phyloP scores from a whole-genome alignment of 2,113 vertebrate species.

The Anolis carolinensis region DNA sequence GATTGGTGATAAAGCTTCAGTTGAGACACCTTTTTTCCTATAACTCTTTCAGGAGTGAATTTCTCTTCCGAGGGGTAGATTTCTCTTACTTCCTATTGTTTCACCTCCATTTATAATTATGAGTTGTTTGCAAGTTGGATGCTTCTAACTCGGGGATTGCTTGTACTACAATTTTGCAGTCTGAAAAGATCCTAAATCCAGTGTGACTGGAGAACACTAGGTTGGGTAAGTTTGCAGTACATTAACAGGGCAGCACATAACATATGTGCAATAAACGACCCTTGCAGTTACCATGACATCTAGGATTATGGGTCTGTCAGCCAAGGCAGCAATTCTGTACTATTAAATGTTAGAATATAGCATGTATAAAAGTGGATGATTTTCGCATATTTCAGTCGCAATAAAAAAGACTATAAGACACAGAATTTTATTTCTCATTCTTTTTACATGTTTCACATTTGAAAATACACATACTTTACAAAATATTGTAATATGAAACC shows the following conservation, averaged over 20 bases:
- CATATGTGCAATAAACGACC: not conserved
- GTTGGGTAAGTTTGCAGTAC: not conserved
- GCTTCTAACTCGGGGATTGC: too few species aligned
- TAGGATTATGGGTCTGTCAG: not conserved
- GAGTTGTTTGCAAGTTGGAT: too few species aligned
- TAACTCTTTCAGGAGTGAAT: too few species aligned
- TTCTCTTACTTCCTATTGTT: too few species aligned
- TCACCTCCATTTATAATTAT: too few species aligned
- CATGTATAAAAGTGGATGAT: conserved; percentile 13
- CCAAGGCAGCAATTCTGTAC: not conserved
- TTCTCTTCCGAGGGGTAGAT: too few species aligned
- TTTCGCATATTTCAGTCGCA: not conserved
- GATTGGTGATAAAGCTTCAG: too few species aligned
- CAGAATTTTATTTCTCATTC: not conserved
- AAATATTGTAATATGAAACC: conserved; percentile 34
- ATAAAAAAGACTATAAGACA: not conserved
- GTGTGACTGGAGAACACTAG: too few species aligned
- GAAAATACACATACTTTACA: conserved; percentile 29
- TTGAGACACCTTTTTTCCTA: too few species aligned
- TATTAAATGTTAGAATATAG: not conserved
- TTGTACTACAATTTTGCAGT: too few species aligned
- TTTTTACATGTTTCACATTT: conserved; percentile 28
- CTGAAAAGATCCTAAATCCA: too few species aligned
- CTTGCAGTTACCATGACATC: not conserved
- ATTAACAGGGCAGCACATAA: not conserved